Evolutionary conservation across 2,797 vertebrate genomes (phyloP).

Genomic region (Agapornis canus): DNA sequence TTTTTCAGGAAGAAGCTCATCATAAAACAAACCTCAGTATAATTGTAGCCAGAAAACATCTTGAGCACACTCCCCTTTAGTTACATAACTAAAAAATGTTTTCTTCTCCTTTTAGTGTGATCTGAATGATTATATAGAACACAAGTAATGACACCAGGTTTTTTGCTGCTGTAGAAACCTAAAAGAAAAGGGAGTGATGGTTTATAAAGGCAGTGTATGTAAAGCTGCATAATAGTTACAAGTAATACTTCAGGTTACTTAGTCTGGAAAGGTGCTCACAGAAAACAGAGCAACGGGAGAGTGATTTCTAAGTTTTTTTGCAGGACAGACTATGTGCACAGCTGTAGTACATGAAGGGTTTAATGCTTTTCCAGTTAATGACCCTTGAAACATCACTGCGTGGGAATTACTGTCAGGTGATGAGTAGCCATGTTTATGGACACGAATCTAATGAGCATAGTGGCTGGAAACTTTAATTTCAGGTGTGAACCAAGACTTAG

Average conservation of each 20-base stretch:
- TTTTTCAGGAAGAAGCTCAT: constrained; percentile 39
- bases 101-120: background rate
- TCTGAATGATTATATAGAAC: background rate
- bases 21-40: background rate
- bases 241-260: background rate
- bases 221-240: background rate
- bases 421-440: background rate
- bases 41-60: background rate
- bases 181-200: background rate
- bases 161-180: background rate
- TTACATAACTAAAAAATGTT: constrained; percentile 29
- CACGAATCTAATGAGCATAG: background rate
- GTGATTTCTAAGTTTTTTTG: background rate
- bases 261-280: background rate
- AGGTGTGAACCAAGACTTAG: background rate
- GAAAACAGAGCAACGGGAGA: background rate
- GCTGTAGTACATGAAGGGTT: background rate
- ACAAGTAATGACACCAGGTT: background rate
- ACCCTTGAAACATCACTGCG: background rate
- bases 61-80: background rate
- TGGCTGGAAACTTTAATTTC: background rate
- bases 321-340: background rate
- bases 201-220: background rate
- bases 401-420: background rate
- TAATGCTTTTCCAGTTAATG: background rate